A percentile compares a stretch with the other conserved stretches of the same genome.
Conservation (phyloP, 2,797 vertebrate species). For the Pangasius djambal region DNA sequence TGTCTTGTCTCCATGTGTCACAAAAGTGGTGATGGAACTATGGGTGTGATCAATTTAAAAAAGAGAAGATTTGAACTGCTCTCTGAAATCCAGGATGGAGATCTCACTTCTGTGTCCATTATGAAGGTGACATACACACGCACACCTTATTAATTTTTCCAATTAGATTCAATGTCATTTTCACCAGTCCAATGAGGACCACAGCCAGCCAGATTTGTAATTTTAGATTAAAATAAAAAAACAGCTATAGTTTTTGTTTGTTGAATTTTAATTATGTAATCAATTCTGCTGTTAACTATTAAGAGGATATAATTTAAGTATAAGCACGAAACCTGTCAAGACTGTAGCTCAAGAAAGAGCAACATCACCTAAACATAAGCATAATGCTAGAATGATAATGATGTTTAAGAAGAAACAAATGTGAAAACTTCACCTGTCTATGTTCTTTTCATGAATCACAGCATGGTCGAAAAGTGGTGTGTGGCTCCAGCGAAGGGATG, state of each 20-base stretch:
- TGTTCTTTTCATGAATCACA: slow-evolving; percentile 45
- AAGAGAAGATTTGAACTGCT: slow-evolving; percentile 87
- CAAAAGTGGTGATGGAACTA: slow-evolving; percentile 87
- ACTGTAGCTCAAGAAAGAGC: background rate
- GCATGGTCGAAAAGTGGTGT: slow-evolving; percentile 87
- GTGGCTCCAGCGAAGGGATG: slow-evolving; percentile 92
- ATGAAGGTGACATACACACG: slow-evolving; percentile 80
- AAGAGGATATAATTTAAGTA: background rate
- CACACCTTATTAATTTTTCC: background rate
- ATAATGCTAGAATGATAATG: background rate
- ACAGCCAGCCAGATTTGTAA: background rate
- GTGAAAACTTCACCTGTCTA: background rate
- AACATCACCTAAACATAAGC: background rate
- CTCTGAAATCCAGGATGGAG: slow-evolving; percentile 89
- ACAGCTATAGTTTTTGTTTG: background rate
- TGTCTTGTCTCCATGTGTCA: background rate
- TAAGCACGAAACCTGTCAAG: background rate
- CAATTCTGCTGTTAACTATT: background rate
- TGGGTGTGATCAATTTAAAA: slow-evolving; percentile 91
- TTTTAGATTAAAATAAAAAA: background rate
- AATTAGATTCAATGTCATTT: background rate
- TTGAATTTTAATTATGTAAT: background rate
- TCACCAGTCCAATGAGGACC: background rate
- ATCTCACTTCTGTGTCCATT: slow-evolving; percentile 87
- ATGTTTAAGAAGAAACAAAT: background rate